These are phyloP conservation scores for Rhingia campestris DNA, from an alignment of 2,888 invertebrate species.

Conservation along the genomic window DNA sequence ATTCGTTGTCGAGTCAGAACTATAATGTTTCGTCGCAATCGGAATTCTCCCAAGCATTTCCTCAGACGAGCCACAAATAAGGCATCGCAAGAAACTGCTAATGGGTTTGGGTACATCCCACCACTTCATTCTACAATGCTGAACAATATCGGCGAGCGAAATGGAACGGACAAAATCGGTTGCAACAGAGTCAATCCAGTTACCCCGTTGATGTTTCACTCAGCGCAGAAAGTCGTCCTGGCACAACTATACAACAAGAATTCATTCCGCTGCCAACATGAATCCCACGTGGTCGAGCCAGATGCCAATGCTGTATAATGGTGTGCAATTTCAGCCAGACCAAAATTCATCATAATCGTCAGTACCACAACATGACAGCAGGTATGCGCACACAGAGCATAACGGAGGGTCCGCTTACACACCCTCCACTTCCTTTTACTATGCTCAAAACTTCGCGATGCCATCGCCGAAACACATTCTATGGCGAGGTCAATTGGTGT, in stretches of 20 bases:
- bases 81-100: too few species aligned
- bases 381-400: too few species aligned
- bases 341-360: too few species aligned
- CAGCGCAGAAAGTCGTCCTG: background rate
- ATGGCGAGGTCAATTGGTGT: background rate
- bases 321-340: too few species aligned
- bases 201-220: background rate
- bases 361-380: too few species aligned
- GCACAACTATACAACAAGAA: background rate
- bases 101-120: too few species aligned
- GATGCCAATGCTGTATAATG: too few species aligned
- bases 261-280: background rate
- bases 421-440: too few species aligned
- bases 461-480: too few species aligned
- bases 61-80: too few species aligned
- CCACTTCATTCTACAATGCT: background rate
- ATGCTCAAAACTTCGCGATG: too few species aligned
- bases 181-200: background rate
- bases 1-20: background rate
- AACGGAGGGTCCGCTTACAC: too few species aligned
- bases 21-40: background rate
- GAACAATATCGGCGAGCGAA: constrained; percentile 6
- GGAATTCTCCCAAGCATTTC: background rate
- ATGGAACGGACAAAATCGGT: background rate
- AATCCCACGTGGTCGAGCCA: background rate